These are phyloP conservation scores for Platycnemis pennipes DNA, from an alignment of 2,888 invertebrate genomes.

Conservation along the genomic window DNA sequence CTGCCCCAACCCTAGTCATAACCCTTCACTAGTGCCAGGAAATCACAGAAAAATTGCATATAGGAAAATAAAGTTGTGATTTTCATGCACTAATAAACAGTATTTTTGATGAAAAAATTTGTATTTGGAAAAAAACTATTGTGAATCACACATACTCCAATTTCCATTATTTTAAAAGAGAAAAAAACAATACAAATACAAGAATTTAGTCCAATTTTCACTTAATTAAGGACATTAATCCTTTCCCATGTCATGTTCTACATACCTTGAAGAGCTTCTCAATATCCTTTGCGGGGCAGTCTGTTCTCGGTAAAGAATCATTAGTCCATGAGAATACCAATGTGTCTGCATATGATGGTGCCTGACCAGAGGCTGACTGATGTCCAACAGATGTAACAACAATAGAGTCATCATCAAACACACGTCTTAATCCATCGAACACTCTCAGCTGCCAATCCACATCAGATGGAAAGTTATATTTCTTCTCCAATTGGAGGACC, in stretches of 20 bases:
- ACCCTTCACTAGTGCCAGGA: too few relatives aligned
- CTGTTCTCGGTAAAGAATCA: conserved; percentile 89
- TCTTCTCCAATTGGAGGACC: conserved; percentile 84
- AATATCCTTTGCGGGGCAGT: conserved; percentile 89
- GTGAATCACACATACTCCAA: too few relatives aligned
- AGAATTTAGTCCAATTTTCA: neutral
- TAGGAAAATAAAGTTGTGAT: too few relatives aligned
- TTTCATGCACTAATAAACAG: too few relatives aligned
- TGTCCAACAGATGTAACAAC: conserved; percentile 78
- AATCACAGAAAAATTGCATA: too few relatives aligned
- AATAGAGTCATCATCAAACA: conserved; percentile 83
- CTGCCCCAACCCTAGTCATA: too few relatives aligned
- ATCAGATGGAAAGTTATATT: conserved; percentile 83
- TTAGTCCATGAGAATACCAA: conserved; percentile 92
- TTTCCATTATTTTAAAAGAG: too few relatives aligned
- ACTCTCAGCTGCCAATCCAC: conserved; percentile 90
- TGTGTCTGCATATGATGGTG: conserved; percentile 73
- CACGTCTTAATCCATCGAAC: conserved; percentile 82
- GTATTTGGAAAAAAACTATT: too few relatives aligned
- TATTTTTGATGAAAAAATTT: too few relatives aligned
- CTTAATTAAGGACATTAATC: too few relatives aligned
- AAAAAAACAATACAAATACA: too few relatives aligned
- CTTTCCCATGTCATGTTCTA: too few relatives aligned
- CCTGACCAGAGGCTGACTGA: conserved; percentile 79
- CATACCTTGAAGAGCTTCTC: conserved; percentile 84